Conservation (phyloP, 1,140 invertebrate species). For the Drosophila lacertosa region DNA sequence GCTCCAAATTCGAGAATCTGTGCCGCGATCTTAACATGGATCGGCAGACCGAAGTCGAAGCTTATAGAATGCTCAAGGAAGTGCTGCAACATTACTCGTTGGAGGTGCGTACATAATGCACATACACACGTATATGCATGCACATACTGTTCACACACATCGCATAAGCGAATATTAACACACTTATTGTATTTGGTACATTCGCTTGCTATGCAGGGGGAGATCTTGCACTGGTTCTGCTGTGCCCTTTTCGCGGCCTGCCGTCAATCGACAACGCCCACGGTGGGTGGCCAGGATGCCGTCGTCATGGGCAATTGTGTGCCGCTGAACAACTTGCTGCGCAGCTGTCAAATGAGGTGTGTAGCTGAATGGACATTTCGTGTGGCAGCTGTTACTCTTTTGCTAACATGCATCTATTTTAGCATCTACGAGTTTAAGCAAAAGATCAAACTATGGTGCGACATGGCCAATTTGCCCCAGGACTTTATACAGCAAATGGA, state of each 20-base stretch:
- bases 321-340: constrained; percentile 93
- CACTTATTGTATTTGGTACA: background rate
- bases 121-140: constrained; percentile 7
- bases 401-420: background rate
- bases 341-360: constrained; percentile 94
- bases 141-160: background rate
- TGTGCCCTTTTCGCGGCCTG: constrained; percentile 97
- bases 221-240: constrained; percentile 96
- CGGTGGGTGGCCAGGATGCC: constrained; percentile 88
- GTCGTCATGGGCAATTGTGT: constrained; percentile 96
- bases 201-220: constrained; percentile 90
- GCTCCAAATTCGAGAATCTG: constrained; percentile 63
- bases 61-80: constrained; percentile 61
- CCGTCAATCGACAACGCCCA: constrained; percentile 91
- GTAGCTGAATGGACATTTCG: constrained; percentile 5
- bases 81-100: constrained; percentile 64
- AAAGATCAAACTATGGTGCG: constrained; percentile 98
- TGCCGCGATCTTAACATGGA: constrained; percentile 83
- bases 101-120: constrained; percentile 59
- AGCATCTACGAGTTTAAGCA: constrained; percentile 97
- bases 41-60: constrained; percentile 67
- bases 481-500: constrained; percentile 94
- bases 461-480: constrained; percentile 94
- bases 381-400: background rate
- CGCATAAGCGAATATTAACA: background rate